Conservation (phyloP, 2,888 invertebrate species). For the Sialis lutaria region DNA sequence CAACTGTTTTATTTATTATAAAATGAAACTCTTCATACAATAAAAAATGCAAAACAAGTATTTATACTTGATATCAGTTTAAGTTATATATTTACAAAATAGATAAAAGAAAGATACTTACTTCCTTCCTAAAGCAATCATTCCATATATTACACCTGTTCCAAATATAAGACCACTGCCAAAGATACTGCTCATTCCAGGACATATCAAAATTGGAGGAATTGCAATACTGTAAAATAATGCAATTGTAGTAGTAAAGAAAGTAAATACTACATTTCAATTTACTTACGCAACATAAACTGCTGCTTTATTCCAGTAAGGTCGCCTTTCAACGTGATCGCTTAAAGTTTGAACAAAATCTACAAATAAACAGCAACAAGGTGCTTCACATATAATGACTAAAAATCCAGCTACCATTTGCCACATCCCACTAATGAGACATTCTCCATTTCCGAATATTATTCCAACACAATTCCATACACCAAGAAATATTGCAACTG, state of each 20-base stretch:
- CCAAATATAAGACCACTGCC: constrained; percentile 78
- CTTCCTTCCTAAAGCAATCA: constrained; percentile 93
- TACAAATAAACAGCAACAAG: constrained; percentile 92
- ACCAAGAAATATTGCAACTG: constrained; percentile 75
- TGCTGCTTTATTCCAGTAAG: constrained; percentile 79
- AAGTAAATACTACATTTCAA: not conserved
- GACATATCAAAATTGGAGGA: constrained; percentile 63
- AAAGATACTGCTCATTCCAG: constrained; percentile 58
- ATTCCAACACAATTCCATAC: constrained; percentile 56
- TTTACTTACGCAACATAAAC: constrained; percentile 66
- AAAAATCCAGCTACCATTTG: constrained; percentile 82
- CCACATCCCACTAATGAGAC: constrained; percentile 65
- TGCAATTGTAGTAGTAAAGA: constrained; percentile 8
- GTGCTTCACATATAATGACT: constrained; percentile 81
- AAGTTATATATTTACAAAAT: constrained; percentile 1
- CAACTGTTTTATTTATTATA: no score
- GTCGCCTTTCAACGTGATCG: constrained; percentile 64
- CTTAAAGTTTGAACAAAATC: constrained; percentile 83
- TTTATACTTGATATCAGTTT: no score
- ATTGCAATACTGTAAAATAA: constrained; percentile 48
- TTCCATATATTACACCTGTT: constrained; percentile 78
- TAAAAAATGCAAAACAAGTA: no score
- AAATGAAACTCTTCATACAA: no score
- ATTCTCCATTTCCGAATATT: constrained; percentile 37
- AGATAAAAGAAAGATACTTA: constrained; percentile 34